These are phyloP conservation scores for Lithophane ornitopus DNA, from an alignment of 2,888 invertebrate species.

Conservation along the genomic window DNA sequence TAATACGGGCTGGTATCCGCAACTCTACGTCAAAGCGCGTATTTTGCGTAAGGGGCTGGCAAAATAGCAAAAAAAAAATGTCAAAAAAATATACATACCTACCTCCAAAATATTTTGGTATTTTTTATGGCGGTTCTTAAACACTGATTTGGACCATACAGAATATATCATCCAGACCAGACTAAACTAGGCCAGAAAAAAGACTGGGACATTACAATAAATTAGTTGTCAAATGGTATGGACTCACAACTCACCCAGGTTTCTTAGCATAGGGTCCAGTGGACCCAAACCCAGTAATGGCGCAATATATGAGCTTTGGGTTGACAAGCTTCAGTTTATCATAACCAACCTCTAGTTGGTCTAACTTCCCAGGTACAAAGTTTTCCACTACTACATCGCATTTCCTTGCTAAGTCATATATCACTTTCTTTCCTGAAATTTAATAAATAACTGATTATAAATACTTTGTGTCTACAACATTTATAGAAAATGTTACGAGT, in stretches of 20 bases:
- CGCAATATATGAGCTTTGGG: constrained; percentile 97
- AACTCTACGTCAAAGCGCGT: no score
- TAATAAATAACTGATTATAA: constrained; percentile 14
- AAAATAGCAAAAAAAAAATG: no score
- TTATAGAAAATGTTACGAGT: no score
- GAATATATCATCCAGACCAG: not conserved
- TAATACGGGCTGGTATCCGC: no score
- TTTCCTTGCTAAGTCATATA: constrained; percentile 93
- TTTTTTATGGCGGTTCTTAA: not conserved
- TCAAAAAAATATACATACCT: no score
- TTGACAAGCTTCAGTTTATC: constrained; percentile 92
- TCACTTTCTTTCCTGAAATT: constrained; percentile 88
- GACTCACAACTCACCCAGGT: constrained; percentile 91
- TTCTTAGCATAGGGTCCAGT: constrained; percentile 95
- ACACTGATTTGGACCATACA: no score
- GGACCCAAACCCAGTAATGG: constrained; percentile 97
- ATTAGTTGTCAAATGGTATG: not conserved
- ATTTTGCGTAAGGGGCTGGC: no score
- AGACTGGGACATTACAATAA: not conserved
- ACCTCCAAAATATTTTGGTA: no score
- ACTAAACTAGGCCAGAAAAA: not conserved
- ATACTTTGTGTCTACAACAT: not conserved
- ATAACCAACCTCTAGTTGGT: constrained; percentile 95
- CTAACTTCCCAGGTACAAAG: constrained; percentile 97
- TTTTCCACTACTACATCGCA: constrained; percentile 98